Conservation (phyloP, 1,140 invertebrate genomes). For the Tribolium madens region DNA sequence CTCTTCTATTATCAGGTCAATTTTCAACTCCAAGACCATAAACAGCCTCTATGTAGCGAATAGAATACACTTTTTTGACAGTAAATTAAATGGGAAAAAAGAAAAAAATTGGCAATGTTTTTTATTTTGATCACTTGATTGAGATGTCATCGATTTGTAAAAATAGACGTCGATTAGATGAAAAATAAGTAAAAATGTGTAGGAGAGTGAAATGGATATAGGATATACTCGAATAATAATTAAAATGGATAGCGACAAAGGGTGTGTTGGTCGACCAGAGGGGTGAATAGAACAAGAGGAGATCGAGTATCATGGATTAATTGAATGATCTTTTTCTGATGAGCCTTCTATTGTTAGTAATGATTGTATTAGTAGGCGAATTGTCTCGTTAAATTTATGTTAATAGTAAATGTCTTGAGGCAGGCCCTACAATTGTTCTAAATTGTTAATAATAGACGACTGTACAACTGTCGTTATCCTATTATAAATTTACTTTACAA, state of each 20-base stretch:
- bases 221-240: background rate
- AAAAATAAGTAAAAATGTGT: background rate
- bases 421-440: slow-evolving; percentile 7
- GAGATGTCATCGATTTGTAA: no score
- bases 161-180: no score
- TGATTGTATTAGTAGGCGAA: background rate
- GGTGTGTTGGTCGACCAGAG: background rate
- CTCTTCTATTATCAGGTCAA: no score
- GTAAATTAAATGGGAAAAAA: no score
- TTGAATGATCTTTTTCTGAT: background rate
- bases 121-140: no score
- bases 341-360: background rate
- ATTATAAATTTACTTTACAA: slow-evolving; percentile 19
- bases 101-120: no score
- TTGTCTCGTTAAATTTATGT: background rate
- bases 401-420: slow-evolving; percentile 9
- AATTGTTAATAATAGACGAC: slow-evolving; percentile 16
- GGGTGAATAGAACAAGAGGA: background rate
- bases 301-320: background rate
- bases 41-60: no score
- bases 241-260: background rate
- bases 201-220: background rate
- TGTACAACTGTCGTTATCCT: background rate
- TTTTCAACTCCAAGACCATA: no score
- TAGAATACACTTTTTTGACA: no score